Evolutionary conservation across 2,113 vertebrate species (phyloP).

Genomic region (Pedetes capensis): DNA sequence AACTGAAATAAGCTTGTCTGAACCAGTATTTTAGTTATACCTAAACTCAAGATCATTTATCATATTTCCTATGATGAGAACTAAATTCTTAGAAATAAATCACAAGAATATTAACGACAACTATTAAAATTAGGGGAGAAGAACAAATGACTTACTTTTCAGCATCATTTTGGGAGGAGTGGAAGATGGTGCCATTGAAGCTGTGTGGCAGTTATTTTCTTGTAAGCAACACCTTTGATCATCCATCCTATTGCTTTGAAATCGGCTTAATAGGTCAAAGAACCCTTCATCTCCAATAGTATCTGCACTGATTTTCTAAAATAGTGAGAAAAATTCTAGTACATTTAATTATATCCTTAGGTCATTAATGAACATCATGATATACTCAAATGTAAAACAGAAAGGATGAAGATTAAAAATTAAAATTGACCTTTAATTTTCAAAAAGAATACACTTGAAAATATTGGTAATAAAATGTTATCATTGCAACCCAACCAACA

Average conservation of each 20-base stretch:
- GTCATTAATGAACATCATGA: background rate
- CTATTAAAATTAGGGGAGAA: background rate
- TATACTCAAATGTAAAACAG: background rate
- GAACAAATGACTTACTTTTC: conserved; percentile 85
- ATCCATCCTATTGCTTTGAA: conserved; percentile 98
- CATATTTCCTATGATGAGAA: background rate
- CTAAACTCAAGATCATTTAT: background rate
- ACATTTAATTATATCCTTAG: background rate
- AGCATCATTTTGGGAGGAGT: conserved; percentile 84
- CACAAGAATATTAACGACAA: background rate
- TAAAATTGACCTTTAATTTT: conserved; percentile 10
- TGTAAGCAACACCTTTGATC: conserved; percentile 94
- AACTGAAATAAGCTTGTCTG: background rate
- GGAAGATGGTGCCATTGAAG: conserved; percentile 73
- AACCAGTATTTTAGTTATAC: background rate
- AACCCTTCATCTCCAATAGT: conserved; percentile 93
- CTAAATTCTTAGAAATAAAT: background rate
- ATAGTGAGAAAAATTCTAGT: background rate
- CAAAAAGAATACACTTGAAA: background rate
- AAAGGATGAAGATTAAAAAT: background rate
- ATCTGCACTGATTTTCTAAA: conserved; percentile 88
- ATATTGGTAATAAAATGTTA: background rate
- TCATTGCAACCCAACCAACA: background rate
- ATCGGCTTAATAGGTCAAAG: conserved; percentile 95
- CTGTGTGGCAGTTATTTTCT: conserved; percentile 80